Conservation (phyloP, 1,140 invertebrate genomes). For the Drosophila bocki region DNA sequence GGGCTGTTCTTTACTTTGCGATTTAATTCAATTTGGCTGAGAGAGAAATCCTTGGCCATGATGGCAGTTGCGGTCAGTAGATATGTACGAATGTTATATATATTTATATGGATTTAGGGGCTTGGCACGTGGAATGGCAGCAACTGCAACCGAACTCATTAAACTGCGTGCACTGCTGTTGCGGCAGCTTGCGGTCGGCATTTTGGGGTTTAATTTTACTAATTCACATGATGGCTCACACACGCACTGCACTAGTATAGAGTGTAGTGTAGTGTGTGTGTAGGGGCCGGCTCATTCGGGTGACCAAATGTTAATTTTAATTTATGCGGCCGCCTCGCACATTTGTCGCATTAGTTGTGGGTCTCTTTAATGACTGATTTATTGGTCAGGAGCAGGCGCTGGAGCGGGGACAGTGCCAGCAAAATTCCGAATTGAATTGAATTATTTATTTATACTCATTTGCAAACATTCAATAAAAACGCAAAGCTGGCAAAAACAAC, state of each 20-base stretch:
- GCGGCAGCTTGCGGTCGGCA: conserved; percentile 75
- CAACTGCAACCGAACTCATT: conserved; percentile 65
- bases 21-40: conserved; percentile 32
- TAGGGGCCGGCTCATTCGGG: conserved; percentile 12
- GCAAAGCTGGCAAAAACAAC: conserved; percentile 47
- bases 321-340: conserved; percentile 74
- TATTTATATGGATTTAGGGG: not conserved
- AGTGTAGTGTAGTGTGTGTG: not conserved
- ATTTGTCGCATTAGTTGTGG: conserved; percentile 79
- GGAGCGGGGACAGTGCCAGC: conserved; percentile 5
- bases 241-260: not conserved
- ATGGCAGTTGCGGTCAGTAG: conserved; percentile 30
- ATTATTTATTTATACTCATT: conserved; percentile 75
- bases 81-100: not conserved
- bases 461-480: conserved; percentile 68
- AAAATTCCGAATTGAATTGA: conserved; percentile 50
- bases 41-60: conserved; percentile 18
- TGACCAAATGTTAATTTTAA: conserved; percentile 78
- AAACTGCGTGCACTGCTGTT: conserved; percentile 68
- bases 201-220: conserved; percentile 80
- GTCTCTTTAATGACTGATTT: conserved; percentile 81
- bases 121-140: conserved; percentile 16
- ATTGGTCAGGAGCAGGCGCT: conserved; percentile 58
- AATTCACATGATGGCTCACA: conserved; percentile 71
- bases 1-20: conserved; percentile 21